phyloP scores from a whole-genome alignment of 2,113 vertebrate genomes.

The Aplodontia rufa region DNA sequence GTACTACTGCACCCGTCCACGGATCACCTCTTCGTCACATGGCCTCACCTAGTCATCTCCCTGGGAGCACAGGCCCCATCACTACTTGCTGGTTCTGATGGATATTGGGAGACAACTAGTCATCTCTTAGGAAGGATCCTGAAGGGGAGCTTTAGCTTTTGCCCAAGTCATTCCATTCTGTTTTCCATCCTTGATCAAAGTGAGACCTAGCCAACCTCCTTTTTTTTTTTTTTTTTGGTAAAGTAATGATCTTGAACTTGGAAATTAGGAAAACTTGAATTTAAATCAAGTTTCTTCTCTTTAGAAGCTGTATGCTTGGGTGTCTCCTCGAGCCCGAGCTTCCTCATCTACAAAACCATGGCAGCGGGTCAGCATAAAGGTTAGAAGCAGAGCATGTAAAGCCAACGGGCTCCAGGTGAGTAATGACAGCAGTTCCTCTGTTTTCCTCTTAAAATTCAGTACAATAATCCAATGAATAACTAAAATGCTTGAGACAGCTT shows the following conservation, averaged over 20 bases:
- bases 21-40: not conserved
- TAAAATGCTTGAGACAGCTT: constrained; percentile 2
- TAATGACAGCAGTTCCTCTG: not conserved
- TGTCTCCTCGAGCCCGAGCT: not conserved
- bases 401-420: not conserved
- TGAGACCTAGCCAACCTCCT: not conserved
- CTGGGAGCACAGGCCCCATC: not conserved
- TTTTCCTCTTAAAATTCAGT: constrained; percentile 15
- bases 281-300: not conserved
- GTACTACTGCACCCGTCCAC: not conserved
- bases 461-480: constrained; percentile 44
- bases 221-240: not conserved
- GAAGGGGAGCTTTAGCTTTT: not conserved
- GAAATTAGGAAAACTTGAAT: not conserved
- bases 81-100: not conserved
- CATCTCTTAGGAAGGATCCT: not conserved
- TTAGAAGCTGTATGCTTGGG: not conserved
- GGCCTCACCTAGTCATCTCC: not conserved
- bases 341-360: not conserved
- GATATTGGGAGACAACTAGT: not conserved
- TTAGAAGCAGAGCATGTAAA: not conserved
- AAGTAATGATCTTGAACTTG: not conserved
- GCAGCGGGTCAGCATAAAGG: not conserved
- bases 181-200: not conserved
- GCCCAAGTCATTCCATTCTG: not conserved